Conservation (phyloP, 53 echinoderm and acorn worm genomes). For the Paracentrotus lividus region DNA sequence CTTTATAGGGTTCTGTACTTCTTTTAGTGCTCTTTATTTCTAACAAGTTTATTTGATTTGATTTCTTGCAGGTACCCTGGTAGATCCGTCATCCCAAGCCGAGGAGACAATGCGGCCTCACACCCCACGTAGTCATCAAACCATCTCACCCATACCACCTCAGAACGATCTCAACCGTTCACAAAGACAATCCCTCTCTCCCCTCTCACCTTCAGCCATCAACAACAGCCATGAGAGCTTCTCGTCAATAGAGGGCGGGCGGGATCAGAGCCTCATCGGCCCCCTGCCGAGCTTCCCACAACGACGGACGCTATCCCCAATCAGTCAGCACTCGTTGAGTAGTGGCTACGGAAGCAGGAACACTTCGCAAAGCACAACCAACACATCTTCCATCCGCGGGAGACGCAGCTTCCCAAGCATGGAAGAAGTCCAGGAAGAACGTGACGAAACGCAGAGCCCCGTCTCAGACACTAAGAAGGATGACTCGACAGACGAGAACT, state of each 20-base stretch:
- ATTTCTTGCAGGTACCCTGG: constrained; percentile 6
- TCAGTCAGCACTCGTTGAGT: constrained; percentile 83
- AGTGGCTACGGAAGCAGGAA: constrained; percentile 93
- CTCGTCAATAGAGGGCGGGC: constrained; percentile 60
- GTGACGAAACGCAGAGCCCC: constrained; percentile 55
- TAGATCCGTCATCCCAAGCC: neutral
- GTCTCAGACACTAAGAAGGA: constrained; percentile 69
- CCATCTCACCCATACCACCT: constrained; percentile 22
- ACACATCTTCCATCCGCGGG: constrained; percentile 62
- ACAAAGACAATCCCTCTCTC: constrained; percentile 73
- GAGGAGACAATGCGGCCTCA: constrained; percentile 24
- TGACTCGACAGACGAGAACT: constrained; percentile 78
- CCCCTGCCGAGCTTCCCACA: constrained; percentile 68
- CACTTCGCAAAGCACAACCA: constrained; percentile 82
- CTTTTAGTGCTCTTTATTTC: neutral
- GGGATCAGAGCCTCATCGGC: constrained; percentile 64
- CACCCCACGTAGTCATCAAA: neutral
- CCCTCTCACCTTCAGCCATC: constrained; percentile 78
- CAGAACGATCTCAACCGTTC: constrained; percentile 25
- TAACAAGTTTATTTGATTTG: neutral
- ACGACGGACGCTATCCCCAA: constrained; percentile 75
- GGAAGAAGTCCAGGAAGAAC: constrained; percentile 51
- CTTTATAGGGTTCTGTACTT: too few relatives aligned
- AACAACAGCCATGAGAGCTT: constrained; percentile 77
- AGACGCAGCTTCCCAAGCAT: constrained; percentile 65